A percentile compares a stretch with the other conserved stretches of the same genome.
phyloP scores from a whole-genome alignment of 2,797 vertebrate species.

The Helostoma temminkii region DNA sequence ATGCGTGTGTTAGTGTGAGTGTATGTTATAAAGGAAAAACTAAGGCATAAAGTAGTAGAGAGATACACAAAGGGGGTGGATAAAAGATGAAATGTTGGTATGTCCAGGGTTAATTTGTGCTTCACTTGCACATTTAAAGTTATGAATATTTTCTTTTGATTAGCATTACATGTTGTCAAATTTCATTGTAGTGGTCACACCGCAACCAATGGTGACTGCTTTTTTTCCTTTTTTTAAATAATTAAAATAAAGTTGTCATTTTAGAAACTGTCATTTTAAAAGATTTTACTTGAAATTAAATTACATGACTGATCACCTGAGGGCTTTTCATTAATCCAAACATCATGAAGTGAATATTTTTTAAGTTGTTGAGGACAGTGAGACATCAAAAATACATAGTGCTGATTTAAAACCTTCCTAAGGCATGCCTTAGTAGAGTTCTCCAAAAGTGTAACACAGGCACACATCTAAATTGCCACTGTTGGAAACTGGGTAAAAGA shows the following conservation, averaged over 20 bases:
- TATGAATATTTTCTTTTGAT: background rate
- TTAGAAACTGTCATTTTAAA: slow-evolving; percentile 18
- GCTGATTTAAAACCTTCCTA: background rate
- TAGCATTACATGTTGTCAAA: background rate
- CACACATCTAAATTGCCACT: slow-evolving; percentile 37
- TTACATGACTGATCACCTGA: background rate
- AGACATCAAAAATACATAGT: background rate
- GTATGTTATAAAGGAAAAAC: background rate
- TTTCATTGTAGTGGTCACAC: too few relatives aligned
- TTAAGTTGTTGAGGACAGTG: background rate
- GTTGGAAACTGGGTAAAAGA: slow-evolving; percentile 51
- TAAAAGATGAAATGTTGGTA: background rate
- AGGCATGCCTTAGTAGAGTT: slow-evolving; percentile 14
- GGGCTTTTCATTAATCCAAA: background rate
- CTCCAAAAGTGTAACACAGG: slow-evolving; percentile 13
- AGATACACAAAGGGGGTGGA: background rate
- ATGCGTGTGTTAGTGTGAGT: background rate
- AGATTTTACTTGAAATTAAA: slow-evolving; percentile 9
- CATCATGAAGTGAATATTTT: background rate
- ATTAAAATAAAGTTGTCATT: slow-evolving; percentile 18
- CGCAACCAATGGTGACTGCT: too few relatives aligned
- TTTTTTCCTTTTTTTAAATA: background rate
- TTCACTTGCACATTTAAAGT: background rate
- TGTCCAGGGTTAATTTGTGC: background rate
- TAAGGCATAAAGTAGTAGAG: background rate